These are phyloP conservation scores for Zaprionus africanus DNA, from an alignment of 1,140 invertebrate species.

Conservation along the genomic window DNA sequence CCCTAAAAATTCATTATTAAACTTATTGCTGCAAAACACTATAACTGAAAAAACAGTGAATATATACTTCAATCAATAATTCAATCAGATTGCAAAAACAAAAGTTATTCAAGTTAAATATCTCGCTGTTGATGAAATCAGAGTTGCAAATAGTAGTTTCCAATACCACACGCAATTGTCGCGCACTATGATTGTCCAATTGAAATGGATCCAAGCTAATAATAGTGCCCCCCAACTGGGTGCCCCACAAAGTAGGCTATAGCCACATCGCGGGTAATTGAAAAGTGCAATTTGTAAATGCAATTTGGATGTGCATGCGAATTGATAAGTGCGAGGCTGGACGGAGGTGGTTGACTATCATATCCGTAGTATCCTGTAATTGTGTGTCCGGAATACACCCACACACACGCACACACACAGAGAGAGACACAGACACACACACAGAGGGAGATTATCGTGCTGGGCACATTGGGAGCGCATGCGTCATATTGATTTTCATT, in stretches of 20 bases:
- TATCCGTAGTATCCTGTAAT: slow-evolving; percentile 21
- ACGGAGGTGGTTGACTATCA: slow-evolving; percentile 2
- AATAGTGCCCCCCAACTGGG: background rate
- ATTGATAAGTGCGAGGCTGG: background rate
- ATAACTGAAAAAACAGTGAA: background rate
- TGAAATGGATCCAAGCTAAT: background rate
- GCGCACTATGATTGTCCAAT: background rate
- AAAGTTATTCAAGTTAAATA: background rate
- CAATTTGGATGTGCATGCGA: slow-evolving; percentile 1
- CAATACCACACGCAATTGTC: background rate
- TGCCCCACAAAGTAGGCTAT: background rate
- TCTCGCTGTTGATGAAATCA: background rate
- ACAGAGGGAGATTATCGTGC: background rate
- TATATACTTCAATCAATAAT: no score
- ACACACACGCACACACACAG: slow-evolving; percentile 8
- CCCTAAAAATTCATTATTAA: no score
- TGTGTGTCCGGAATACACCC: slow-evolving; percentile 11
- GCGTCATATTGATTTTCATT: slow-evolving; percentile 77
- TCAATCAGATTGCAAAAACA: no score
- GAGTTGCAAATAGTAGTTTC: background rate
- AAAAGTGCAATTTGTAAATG: slow-evolving; percentile 8
- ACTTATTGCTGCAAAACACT: no score
- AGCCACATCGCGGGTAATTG: background rate
- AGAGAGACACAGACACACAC: background rate
- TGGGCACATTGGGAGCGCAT: slow-evolving; percentile 56